Conservation (phyloP, 2,888 invertebrate genomes). For the Seladonia tumulorum region DNA sequence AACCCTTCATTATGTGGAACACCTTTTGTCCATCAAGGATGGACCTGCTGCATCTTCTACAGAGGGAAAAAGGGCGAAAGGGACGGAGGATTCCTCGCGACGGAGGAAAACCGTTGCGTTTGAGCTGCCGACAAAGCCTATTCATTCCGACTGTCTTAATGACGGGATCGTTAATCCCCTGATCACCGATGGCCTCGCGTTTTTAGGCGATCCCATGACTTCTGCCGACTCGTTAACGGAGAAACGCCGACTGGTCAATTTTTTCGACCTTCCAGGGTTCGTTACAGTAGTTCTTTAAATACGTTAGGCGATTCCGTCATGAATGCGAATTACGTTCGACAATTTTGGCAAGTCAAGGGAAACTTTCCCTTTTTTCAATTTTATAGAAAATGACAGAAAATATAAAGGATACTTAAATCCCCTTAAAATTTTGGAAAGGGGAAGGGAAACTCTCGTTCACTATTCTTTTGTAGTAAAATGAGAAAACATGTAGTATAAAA, state of each 20-base stretch:
- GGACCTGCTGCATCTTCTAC: conserved; percentile 50
- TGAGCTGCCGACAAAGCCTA: conserved; percentile 55
- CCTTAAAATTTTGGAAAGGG: too few species aligned
- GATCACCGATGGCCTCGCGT: conserved; percentile 52
- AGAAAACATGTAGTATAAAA: too few species aligned
- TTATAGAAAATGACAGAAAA: background rate
- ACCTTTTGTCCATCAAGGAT: conserved; percentile 74
- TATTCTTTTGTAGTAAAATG: too few species aligned
- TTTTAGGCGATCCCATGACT: conserved; percentile 40
- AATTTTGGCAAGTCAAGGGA: background rate
- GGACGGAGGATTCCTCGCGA: conserved; percentile 56
- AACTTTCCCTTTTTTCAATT: background rate
- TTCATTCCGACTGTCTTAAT: conserved; percentile 70
- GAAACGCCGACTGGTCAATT: conserved; percentile 19
- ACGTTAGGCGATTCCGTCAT: background rate
- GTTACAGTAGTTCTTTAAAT: background rate
- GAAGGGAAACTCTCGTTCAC: too few species aligned
- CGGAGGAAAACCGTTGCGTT: conserved; percentile 56
- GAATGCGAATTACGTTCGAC: background rate
- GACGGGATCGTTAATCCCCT: conserved; percentile 63
- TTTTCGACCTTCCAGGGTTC: background rate
- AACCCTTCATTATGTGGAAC: conserved; percentile 77
- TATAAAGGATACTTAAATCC: background rate
- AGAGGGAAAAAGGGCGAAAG: conserved; percentile 51
- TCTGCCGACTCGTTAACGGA: conserved; percentile 46